Evolutionary conservation across 2,888 invertebrate species (phyloP).

Genomic region (Belgica antarctica): DNA sequence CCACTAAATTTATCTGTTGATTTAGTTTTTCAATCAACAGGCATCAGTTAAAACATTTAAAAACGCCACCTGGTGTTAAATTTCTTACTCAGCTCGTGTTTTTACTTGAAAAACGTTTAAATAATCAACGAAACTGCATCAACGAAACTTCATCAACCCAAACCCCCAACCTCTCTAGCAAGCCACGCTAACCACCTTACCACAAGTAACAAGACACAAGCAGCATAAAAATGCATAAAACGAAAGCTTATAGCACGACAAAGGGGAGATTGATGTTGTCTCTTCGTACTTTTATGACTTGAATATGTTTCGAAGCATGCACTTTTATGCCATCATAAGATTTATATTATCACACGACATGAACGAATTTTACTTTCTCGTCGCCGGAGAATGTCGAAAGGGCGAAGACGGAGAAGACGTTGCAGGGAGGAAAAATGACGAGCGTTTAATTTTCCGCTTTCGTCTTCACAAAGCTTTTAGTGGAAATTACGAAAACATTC

Average conservation of each 20-base stretch:
- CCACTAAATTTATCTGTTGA: too few species aligned
- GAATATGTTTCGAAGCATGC: slow-evolving; percentile 41
- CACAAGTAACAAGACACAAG: background rate
- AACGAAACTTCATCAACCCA: too few species aligned
- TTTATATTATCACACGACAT: slow-evolving; percentile 37
- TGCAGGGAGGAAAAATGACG: background rate
- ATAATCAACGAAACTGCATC: too few species aligned
- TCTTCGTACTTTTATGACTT: slow-evolving; percentile 34
- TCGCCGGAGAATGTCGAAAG: background rate
- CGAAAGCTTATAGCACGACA: background rate
- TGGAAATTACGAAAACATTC: background rate
- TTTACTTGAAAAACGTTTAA: too few species aligned
- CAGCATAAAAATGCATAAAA: background rate
- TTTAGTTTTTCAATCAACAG: too few species aligned
- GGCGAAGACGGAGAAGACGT: background rate
- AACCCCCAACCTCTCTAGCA: background rate
- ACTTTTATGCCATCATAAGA: slow-evolving; percentile 43
- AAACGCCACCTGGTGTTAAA: too few species aligned
- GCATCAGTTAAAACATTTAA: too few species aligned
- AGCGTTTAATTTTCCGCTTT: slow-evolving; percentile 7
- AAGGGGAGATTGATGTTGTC: slow-evolving; percentile 28
- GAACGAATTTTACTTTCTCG: slow-evolving; percentile 1
- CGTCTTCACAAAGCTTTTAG: slow-evolving; percentile 14
- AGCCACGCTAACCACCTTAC: background rate
- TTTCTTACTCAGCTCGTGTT: too few species aligned